These are phyloP conservation scores for Lutjanus argentimaculatus DNA, from an alignment of 2,797 vertebrate genomes.

Conservation along the genomic window DNA sequence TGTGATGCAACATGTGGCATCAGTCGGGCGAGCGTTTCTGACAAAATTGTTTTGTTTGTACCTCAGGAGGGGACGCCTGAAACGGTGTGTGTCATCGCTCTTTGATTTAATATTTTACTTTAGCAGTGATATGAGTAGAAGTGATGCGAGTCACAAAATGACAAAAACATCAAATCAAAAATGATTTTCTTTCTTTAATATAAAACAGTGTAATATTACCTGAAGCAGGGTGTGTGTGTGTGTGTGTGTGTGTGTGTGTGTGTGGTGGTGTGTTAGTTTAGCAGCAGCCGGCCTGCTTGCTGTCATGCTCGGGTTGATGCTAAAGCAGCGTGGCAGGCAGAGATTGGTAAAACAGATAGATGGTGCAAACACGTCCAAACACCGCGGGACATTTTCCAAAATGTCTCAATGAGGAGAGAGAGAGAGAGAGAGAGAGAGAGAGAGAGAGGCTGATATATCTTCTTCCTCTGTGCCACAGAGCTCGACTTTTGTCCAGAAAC, in stretches of 20 bases:
- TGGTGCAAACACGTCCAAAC: constrained; percentile 18
- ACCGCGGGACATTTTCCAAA: constrained; percentile 27
- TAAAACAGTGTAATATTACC: not conserved
- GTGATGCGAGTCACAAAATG: not conserved
- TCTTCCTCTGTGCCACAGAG: too few species aligned
- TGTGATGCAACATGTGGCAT: not conserved
- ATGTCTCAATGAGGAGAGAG: too few species aligned
- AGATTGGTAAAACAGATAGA: constrained; percentile 48
- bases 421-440: too few species aligned
- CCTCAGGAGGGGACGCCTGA: not conserved
- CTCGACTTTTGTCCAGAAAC: too few species aligned
- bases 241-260: not conserved
- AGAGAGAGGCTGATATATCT: too few species aligned
- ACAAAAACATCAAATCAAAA: not conserved
- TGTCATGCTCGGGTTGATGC: constrained; percentile 46
- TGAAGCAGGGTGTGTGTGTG: not conserved
- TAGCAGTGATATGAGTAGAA: not conserved
- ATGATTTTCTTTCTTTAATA: not conserved
- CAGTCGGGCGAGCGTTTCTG: not conserved
- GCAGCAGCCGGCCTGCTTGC: constrained; percentile 5
- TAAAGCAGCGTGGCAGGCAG: constrained; percentile 44
- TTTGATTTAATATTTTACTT: not conserved
- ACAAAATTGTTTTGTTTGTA: not conserved
- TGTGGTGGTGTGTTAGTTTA: not conserved
- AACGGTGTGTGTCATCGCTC: not conserved